Evolutionary conservation across 2,888 invertebrate genomes (phyloP).

Genomic region (Caenorhabditis sp.): DNA sequence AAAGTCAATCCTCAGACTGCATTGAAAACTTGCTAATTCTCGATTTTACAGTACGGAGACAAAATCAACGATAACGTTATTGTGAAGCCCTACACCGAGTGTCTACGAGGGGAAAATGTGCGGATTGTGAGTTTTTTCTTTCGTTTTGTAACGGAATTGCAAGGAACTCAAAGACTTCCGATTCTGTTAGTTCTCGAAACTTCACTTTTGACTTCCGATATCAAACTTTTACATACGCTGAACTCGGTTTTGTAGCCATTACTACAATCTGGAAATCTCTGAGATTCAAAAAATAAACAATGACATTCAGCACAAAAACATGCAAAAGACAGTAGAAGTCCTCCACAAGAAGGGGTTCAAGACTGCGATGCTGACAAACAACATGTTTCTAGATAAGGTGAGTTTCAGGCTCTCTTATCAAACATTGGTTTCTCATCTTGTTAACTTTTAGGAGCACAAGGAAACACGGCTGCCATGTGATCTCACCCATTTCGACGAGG

Average conservation of each 20-base stretch:
- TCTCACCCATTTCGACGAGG: conserved; percentile 71
- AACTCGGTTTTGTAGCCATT: not conserved
- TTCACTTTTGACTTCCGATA: no score
- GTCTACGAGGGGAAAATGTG: conserved; percentile 52
- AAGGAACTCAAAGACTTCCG: no score
- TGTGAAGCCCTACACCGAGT: conserved; percentile 55
- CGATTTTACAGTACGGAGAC: conserved; percentile 57
- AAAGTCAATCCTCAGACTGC: no score
- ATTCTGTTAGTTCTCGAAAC: no score
- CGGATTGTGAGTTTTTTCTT: conserved; percentile 34
- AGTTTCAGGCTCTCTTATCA: conserved; percentile 15
- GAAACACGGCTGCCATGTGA: conserved; percentile 66
- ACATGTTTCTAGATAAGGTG: conserved; percentile 72
- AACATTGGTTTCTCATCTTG: not conserved
- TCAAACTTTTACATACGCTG: no score
- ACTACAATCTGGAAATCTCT: conserved; percentile 7
- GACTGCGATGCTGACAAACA: conserved; percentile 76
- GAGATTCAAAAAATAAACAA: no score
- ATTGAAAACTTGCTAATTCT: no score
- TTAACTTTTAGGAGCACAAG: conserved; percentile 58
- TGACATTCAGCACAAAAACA: conserved; percentile 48
- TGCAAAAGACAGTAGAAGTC: conserved; percentile 59
- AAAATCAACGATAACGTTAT: conserved; percentile 37
- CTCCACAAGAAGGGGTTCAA: conserved; percentile 71
- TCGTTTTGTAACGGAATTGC: no score